These are phyloP conservation scores for Notiomystis cincta DNA, from an alignment of 2,113 vertebrate species.

Conservation along the genomic window DNA sequence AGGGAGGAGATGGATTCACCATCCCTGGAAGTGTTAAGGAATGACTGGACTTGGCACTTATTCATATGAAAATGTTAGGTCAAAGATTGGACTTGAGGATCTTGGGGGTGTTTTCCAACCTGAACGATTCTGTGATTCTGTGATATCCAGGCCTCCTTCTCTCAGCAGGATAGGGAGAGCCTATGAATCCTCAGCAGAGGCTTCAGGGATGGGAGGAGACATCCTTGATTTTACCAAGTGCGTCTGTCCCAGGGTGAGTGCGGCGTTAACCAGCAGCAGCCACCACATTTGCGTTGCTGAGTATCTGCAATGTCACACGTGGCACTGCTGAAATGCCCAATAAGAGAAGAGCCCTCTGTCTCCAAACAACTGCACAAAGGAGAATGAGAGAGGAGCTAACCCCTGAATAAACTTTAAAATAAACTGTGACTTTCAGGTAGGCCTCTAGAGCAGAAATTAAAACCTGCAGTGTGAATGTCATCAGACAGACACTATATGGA, in stretches of 20 bases:
- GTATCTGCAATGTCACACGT: not conserved
- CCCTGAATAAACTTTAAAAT: not conserved
- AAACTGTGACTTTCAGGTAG: not conserved
- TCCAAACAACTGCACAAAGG: not conserved
- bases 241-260: not conserved
- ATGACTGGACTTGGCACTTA: not conserved
- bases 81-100: not conserved
- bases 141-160: not conserved
- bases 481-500: not conserved
- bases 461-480: not conserved
- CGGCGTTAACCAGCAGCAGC: not conserved
- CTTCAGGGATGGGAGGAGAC: not conserved
- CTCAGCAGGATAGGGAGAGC: not conserved
- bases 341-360: not conserved
- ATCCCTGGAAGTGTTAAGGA: not conserved
- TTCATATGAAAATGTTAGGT: not conserved
- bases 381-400: not conserved
- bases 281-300: rapidly evolving
- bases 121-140: not conserved
- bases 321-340: not conserved
- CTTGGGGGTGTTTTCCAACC: not conserved
- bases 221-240: not conserved
- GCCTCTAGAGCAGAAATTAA: not conserved
- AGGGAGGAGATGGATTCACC: not conserved
- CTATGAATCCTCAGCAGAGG: not conserved